Percentiles rank a stretch among this genome's conserved stretches.
These are phyloP conservation scores for Neolamprologus longior DNA, from an alignment of 2,113 vertebrate genomes.

Conservation along the genomic window DNA sequence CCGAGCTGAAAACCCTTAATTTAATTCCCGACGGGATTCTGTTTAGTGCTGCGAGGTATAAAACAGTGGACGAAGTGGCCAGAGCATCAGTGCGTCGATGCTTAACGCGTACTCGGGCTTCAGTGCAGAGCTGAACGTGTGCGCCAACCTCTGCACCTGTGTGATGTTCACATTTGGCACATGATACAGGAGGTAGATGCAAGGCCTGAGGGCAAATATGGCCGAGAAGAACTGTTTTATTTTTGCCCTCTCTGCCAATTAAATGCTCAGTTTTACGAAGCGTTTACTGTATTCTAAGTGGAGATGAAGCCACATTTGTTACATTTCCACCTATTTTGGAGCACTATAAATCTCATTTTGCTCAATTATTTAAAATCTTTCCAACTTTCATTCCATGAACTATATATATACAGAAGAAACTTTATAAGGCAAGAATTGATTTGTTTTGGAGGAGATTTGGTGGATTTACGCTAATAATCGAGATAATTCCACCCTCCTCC, in stretches of 20 bases:
- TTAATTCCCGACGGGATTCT: not conserved
- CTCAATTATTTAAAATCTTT: not conserved
- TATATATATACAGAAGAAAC: not conserved
- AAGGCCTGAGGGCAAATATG: not conserved
- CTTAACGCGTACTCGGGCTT: not conserved
- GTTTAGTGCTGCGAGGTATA: not conserved
- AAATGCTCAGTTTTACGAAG: not conserved
- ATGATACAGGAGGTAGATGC: not conserved
- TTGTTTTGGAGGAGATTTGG: slow-evolving; percentile 24
- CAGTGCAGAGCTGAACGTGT: not conserved
- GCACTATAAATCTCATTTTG: not conserved
- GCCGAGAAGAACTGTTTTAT: not conserved
- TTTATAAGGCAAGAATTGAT: not conserved
- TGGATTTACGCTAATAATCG: not conserved
- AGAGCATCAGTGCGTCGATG: not conserved
- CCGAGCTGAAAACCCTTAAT: not conserved
- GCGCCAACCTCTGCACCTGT: not conserved
- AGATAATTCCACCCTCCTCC: not conserved
- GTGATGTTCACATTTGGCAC: not conserved
- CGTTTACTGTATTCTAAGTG: not conserved
- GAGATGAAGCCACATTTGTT: not conserved
- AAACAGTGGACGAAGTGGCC: not conserved
- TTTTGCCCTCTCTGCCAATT: not conserved
- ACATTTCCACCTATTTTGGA: not conserved
- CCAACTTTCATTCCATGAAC: not conserved